These are phyloP conservation scores for Taeniopygia guttata DNA, from an alignment of 2,797 vertebrate species.

Conservation along the genomic window DNA sequence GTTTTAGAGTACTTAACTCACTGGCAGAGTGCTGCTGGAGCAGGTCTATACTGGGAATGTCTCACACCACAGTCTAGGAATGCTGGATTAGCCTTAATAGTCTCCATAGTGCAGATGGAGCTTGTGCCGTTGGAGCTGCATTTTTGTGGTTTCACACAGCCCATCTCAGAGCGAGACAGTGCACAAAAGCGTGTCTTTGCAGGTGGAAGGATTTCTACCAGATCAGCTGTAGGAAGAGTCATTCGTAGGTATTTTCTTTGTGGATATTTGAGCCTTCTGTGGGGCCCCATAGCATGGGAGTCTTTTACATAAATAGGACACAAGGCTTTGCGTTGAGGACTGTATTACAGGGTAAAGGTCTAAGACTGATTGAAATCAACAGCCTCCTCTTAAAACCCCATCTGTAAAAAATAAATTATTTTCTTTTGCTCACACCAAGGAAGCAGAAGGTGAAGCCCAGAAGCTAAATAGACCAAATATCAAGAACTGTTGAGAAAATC, in stretches of 20 bases:
- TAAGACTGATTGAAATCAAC: conserved; percentile 44
- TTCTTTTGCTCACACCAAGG: neutral
- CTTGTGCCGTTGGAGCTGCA: conserved; percentile 48
- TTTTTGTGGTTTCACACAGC: conserved; percentile 68
- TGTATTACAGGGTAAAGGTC: neutral
- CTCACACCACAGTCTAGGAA: conserved; percentile 67
- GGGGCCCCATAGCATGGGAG: neutral
- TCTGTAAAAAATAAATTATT: neutral
- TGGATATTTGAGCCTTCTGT: conserved; percentile 44
- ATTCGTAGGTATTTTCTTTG: conserved; percentile 35
- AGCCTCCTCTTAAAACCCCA: neutral
- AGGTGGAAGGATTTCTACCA: conserved; percentile 63
- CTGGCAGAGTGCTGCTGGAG: conserved; percentile 57
- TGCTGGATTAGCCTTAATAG: conserved; percentile 64
- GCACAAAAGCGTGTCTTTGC: conserved; percentile 54
- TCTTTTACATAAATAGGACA: conserved; percentile 31
- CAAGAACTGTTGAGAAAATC: neutral
- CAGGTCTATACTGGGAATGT: conserved; percentile 65
- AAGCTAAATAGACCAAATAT: neutral
- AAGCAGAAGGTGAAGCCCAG: neutral
- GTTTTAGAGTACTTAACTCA: conserved; percentile 53
- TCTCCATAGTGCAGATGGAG: conserved; percentile 44
- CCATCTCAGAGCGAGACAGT: conserved; percentile 38
- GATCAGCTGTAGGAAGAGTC: conserved; percentile 60
- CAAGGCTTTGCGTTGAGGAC: neutral